Evolutionary conservation across 1,140 invertebrate genomes (phyloP).

Genomic region (Temnothorax longispinosus): DNA sequence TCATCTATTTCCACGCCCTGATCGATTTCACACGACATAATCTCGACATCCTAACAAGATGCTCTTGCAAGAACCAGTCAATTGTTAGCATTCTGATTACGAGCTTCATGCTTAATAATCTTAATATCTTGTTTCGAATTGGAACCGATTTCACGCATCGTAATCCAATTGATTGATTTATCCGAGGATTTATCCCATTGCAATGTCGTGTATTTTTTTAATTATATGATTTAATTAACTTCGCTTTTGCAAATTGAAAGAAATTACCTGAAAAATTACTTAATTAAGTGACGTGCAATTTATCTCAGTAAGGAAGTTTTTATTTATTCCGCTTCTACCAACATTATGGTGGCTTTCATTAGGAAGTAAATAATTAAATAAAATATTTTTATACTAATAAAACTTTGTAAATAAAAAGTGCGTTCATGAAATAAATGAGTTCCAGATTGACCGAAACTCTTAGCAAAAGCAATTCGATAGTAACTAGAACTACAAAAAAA

Average conservation of each 20-base stretch:
- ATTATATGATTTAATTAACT: not conserved
- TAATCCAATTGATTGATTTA: not conserved
- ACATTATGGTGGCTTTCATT: not conserved
- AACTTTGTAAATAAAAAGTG: not conserved
- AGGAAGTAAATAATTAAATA: not conserved
- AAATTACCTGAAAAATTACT: not conserved
- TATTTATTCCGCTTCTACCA: not conserved
- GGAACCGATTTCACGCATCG: not conserved
- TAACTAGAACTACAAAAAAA: too few relatives aligned
- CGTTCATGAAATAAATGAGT: not conserved
- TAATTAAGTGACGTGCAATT: not conserved
- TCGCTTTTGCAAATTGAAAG: not conserved
- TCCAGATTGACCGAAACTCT: not conserved
- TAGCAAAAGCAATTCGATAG: not conserved
- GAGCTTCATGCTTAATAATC: not conserved
- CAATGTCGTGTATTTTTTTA: not conserved
- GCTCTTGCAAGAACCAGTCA: not conserved
- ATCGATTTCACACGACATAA: conserved; percentile 31
- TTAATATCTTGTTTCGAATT: not conserved
- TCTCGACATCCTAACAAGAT: conserved; percentile 7
- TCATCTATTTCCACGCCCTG: not conserved
- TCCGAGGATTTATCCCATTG: not conserved
- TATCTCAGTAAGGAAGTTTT: not conserved
- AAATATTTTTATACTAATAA: not conserved
- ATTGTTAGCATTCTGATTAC: conserved; percentile 21